phyloP scores from a whole-genome alignment of 2,888 invertebrate species.

The Mylabris sibirica region DNA sequence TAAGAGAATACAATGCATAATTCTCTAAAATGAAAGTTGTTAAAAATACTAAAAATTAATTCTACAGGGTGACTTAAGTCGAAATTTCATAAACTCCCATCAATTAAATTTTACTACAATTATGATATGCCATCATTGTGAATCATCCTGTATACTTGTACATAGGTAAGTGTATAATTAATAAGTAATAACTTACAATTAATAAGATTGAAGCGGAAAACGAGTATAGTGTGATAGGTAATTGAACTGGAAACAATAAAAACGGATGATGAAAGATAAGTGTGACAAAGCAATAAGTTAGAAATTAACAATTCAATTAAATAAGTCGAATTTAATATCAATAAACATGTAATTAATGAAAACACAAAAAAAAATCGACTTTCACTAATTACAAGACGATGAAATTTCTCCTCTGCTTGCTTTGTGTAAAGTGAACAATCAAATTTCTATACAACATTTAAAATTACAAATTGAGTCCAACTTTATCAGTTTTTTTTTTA shows the following conservation, averaged over 20 bases:
- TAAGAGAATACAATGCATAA: too few species aligned
- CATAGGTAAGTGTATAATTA: too few species aligned
- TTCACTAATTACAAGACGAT: background rate
- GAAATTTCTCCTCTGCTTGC: background rate
- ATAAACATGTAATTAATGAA: background rate
- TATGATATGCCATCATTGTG: too few species aligned
- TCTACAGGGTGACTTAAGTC: too few species aligned
- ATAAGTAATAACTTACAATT: too few species aligned
- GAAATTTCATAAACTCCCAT: too few species aligned
- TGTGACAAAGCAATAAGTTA: background rate
- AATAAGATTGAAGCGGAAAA: too few species aligned
- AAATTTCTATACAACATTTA: background rate
- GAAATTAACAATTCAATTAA: background rate
- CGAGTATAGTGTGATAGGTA: background rate
- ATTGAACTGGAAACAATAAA: background rate
- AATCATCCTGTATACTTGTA: too few species aligned
- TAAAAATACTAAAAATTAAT: too few species aligned
- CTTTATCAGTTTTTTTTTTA: background rate
- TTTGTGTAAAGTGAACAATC: background rate
- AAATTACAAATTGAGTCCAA: background rate
- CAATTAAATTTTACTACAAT: too few species aligned
- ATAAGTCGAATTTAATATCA: background rate
- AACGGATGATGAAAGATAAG: background rate
- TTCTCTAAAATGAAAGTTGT: too few species aligned
- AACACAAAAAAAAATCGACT: background rate